A percentile compares a stretch with the other conserved stretches of the same genome.
Evolutionary conservation across 2,797 vertebrate species (phyloP).

Genomic region (Enteromius viviparus): DNA sequence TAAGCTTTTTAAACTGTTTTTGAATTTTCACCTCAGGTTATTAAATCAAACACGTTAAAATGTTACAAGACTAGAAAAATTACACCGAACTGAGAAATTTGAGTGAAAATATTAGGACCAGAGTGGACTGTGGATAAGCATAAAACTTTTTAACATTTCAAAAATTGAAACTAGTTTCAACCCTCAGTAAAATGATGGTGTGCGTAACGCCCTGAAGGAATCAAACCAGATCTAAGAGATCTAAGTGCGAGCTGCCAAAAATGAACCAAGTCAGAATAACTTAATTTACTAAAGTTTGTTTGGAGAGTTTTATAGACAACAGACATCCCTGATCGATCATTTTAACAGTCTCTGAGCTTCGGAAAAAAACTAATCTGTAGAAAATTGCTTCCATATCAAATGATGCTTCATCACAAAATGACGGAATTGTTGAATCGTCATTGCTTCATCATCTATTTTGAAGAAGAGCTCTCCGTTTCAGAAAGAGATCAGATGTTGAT

Average conservation of each 20-base stretch:
- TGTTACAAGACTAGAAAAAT: not conserved
- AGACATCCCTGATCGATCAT: constrained; percentile 4
- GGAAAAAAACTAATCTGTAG: not conserved
- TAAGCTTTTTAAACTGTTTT: not conserved
- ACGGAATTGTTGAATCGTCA: not conserved
- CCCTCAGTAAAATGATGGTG: not conserved
- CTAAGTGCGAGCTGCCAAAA: constrained; percentile 40
- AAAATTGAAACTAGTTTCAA: not conserved
- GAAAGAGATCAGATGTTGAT: not conserved
- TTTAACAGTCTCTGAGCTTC: constrained; percentile 16
- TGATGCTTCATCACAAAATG: constrained; percentile 10
- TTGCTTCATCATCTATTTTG: not conserved
- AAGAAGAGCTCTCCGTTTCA: not conserved
- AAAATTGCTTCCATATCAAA: constrained; percentile 16
- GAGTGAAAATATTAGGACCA: not conserved
- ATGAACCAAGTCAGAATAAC: constrained; percentile 16
- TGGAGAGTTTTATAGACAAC: constrained; percentile 11
- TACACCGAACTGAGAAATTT: not conserved
- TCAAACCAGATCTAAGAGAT: not conserved
- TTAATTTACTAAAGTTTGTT: not conserved
- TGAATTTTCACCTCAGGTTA: not conserved
- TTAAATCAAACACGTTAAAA: not conserved
- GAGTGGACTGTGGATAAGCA: not conserved
- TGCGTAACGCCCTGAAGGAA: constrained; percentile 22
- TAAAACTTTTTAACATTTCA: not conserved